phyloP scores from a whole-genome alignment of 1,140 invertebrate species.

The Hypsibius dujardini region DNA sequence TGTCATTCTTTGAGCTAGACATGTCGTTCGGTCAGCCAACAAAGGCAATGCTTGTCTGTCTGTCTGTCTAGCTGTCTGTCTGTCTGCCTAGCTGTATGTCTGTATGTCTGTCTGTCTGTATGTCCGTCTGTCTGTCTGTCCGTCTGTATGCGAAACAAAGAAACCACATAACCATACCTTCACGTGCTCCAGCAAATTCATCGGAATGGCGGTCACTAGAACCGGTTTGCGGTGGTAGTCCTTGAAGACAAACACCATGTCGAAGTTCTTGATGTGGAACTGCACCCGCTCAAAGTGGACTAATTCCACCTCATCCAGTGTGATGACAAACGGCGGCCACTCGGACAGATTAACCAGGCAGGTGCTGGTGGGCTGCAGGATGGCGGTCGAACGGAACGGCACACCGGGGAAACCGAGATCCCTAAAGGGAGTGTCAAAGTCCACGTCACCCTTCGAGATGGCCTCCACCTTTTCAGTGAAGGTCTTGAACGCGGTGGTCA shows the following conservation, averaged over 20 bases:
- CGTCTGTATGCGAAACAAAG: too few relatives aligned
- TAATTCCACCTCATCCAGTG: conserved; percentile 86
- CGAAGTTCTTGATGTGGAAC: conserved; percentile 96
- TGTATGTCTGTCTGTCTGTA: too few relatives aligned
- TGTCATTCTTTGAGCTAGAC: conserved; percentile 1
- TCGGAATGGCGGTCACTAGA: conserved; percentile 93
- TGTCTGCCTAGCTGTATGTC: too few relatives aligned
- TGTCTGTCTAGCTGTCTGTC: too few relatives aligned
- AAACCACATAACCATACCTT: conserved; percentile 68
- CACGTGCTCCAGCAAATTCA: conserved; percentile 94
- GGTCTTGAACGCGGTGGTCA: conserved; percentile 92
- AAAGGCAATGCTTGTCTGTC: too few relatives aligned
- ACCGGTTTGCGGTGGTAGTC: conserved; percentile 82
- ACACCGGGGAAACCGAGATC: conserved; percentile 93
- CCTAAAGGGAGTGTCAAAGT: conserved; percentile 95
- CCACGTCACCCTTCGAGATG: conserved; percentile 88
- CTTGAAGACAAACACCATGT: conserved; percentile 99
- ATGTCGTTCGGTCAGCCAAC: too few relatives aligned
- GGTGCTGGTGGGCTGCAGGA: conserved; percentile 87
- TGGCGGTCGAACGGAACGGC: conserved; percentile 85
- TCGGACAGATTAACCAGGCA: conserved; percentile 92
- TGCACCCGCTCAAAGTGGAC: conserved; percentile 98
- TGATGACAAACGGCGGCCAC: conserved; percentile 97
- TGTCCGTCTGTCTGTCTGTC: too few relatives aligned
- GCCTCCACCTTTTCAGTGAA: conserved; percentile 94